Base-by-base conservation (phyloP, 1,140 invertebrate genomes). In the Philopotamus ludificatus region DNA sequence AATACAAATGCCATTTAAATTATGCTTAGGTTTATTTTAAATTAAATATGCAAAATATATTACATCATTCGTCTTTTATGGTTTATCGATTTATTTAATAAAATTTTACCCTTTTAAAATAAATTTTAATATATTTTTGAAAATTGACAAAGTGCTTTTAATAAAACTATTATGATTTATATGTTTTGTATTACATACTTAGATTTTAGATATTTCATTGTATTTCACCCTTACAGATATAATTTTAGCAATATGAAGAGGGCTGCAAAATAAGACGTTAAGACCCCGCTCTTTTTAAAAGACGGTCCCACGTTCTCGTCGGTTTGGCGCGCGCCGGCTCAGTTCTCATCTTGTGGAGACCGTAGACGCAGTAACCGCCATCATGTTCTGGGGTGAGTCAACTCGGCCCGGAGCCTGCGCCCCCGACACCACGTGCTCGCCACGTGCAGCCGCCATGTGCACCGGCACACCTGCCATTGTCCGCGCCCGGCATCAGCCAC, bases 371-470 rank as follows among this genome's bases (percentile, higher is more conserved):
- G 18, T 34, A 15, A 12, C 20, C 39, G 47, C 26, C 39, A 67
- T 55, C 25, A 67, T 67, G 65, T 67, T 67, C 58, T 67, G 65
- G 65, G 65, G 65, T 67, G 51, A 55, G 65, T 21, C 10, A 64
- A 18, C 22, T n/a, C 12, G n/a, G 25, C 4, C 20, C 25, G 15
- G 21, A 4, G 3, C 2, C 41, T 39, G 10, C 9, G 26, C 12
- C n/a, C 18, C 1, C 8, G 21, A 8, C 49, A 7, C 9, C 20
- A 20, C 21, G 8, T 2, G 21, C 20, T 50, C 23, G 2, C 21
- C 49, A 22, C 49, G 21, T 50, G 16, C 49, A n/a, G 7, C 20
- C 4, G 28, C 20, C 21, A 21, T 20, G 15, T 20, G 49, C 20
- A 10, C 49, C 12, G 23, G 12, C 21, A 22, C 49, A 15, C n/a